These are phyloP conservation scores for Rhyzopertha dominica DNA, from an alignment of 1,140 invertebrate genomes.

Conservation along the genomic window DNA sequence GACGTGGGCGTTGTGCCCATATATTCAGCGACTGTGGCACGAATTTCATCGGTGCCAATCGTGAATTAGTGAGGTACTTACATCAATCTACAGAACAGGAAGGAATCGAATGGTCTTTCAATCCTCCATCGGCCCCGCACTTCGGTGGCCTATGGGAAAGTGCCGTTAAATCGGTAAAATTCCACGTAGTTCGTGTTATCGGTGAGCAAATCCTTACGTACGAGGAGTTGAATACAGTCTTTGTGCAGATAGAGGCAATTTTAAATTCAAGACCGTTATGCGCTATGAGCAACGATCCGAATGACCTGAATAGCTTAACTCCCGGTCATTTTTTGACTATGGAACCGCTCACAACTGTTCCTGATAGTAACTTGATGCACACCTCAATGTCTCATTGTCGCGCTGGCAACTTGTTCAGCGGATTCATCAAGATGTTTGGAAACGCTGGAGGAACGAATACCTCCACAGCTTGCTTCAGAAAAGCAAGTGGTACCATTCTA, in stretches of 20 bases:
- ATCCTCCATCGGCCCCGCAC: conserved; percentile 27
- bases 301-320: background rate
- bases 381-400: too few species aligned
- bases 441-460: too few species aligned
- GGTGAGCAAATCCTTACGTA: conserved; percentile 17
- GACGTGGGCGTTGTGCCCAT: conserved; percentile 22
- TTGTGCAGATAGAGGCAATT: conserved; percentile 27
- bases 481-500: too few species aligned
- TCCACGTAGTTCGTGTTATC: conserved; percentile 19
- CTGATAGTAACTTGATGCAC: background rate
- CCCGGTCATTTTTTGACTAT: conserved; percentile 3
- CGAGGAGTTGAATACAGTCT: conserved; percentile 21
- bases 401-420: too few species aligned
- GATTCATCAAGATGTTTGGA: too few species aligned
- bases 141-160: conserved; percentile 38
- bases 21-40: conserved; percentile 39
- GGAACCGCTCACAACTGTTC: background rate
- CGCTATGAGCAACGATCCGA: conserved; percentile 1
- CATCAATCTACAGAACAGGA: background rate
- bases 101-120: conserved; percentile 14
- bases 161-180: conserved; percentile 34
- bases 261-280: too few species aligned
- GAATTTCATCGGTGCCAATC: conserved; percentile 36
- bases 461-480: too few species aligned
- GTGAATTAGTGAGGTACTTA: conserved; percentile 15